Conservation (phyloP, 2,113 vertebrate species). For the Tricholaema leucomelas region DNA sequence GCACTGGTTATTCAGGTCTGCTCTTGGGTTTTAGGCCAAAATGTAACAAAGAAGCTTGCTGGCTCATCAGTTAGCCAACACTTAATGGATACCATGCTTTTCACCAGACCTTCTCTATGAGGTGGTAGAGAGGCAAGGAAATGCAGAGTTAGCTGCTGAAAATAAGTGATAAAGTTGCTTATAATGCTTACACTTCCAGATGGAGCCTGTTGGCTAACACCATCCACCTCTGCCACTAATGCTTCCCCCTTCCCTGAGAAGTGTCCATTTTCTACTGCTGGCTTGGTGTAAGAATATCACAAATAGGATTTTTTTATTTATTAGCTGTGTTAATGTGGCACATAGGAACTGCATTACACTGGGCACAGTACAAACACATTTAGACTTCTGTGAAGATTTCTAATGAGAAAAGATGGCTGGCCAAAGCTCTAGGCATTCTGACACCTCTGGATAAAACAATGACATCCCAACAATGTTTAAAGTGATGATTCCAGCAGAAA, state of each 20-base stretch:
- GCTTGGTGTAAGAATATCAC: slow-evolving; percentile 16
- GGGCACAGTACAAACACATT: slow-evolving; percentile 40
- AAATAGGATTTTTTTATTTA: slow-evolving; percentile 56
- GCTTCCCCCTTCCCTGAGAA: not conserved
- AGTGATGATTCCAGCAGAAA: slow-evolving; percentile 60
- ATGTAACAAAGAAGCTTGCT: slow-evolving; percentile 1
- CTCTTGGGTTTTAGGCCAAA: slow-evolving; percentile 10
- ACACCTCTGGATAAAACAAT: slow-evolving; percentile 50
- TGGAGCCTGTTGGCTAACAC: slow-evolving; percentile 55
- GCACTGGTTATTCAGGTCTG: not conserved
- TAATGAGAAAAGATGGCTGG: slow-evolving; percentile 52
- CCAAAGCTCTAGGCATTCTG: slow-evolving; percentile 31
- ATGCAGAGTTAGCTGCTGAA: slow-evolving; percentile 8
- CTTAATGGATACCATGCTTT: not conserved
- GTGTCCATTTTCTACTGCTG: slow-evolving; percentile 40
- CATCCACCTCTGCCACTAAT: not conserved
- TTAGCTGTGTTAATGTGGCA: slow-evolving; percentile 49
- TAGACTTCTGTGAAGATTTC: slow-evolving; percentile 49
- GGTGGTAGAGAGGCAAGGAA: not conserved
- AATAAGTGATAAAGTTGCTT: slow-evolving; percentile 27
- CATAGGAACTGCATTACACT: not conserved
- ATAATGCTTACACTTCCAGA: slow-evolving; percentile 10
- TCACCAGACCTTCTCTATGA: not conserved
- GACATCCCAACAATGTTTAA: slow-evolving; percentile 41
- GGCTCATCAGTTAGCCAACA: not conserved